These are phyloP conservation scores for Regulus satrapa DNA, from an alignment of 2,113 vertebrate genomes.

Conservation along the genomic window DNA sequence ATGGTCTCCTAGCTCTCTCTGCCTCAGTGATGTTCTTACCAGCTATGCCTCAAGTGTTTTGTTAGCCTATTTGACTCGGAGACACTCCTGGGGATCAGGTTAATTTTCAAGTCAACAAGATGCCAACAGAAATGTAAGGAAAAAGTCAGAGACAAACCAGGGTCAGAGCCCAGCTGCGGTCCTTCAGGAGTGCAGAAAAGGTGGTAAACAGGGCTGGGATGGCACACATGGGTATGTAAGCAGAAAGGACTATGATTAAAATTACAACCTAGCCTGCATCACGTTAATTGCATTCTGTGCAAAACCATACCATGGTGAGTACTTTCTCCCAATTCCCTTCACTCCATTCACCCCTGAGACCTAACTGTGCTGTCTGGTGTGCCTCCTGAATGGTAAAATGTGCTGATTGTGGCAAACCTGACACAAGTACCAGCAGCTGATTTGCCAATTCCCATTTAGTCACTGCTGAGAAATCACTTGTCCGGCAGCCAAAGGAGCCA, in stretches of 20 bases:
- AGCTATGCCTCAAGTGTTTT: background rate
- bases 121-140: background rate
- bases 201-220: rapidly evolving
- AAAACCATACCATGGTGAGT: background rate
- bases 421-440: background rate
- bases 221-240: background rate
- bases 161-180: background rate
- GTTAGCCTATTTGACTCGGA: background rate
- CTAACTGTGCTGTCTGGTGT: background rate
- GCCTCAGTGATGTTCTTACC: background rate
- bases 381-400: background rate
- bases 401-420: background rate
- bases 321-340: background rate
- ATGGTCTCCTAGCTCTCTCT: no score
- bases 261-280: background rate
- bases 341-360: background rate
- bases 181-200: background rate
- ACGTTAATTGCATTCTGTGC: background rate
- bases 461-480: background rate
- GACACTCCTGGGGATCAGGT: rapidly evolving
- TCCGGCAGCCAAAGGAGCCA: background rate
- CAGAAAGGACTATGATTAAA: background rate
- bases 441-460: background rate
- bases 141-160: background rate
- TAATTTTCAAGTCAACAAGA: background rate